Conservation (phyloP, 2,888 invertebrate species). For the Nymphalis urticae region DNA sequence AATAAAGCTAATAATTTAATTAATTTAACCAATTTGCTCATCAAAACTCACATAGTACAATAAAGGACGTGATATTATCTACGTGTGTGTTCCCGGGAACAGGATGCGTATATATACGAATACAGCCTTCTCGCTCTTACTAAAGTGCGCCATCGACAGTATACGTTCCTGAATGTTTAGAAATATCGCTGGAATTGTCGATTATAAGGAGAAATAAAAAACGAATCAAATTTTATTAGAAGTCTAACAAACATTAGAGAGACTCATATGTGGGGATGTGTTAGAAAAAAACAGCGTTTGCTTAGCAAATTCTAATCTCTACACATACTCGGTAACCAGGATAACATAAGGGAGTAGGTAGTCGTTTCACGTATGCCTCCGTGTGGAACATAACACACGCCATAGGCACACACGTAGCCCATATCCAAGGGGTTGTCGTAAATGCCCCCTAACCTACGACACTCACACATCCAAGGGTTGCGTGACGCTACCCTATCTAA, state of each 20-base stretch:
- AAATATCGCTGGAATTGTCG: conserved; percentile 2
- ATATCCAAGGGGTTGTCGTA: conserved; percentile 71
- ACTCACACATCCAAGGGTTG: conserved; percentile 50
- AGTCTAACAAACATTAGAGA: conserved; percentile 47
- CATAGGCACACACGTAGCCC: conserved; percentile 72
- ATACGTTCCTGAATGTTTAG: conserved; percentile 17
- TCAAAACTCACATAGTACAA: conserved; percentile 17
- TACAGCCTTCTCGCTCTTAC: conserved; percentile 31
- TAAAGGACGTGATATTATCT: conserved; percentile 23
- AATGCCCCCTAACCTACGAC: conserved; percentile 64
- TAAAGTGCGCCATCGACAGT: conserved; percentile 37
- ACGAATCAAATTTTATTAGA: conserved; percentile 48
- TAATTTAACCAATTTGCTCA: conserved; percentile 9
- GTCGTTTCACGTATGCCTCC: conserved; percentile 67
- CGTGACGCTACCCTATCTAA: conserved; percentile 60
- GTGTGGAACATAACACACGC: conserved; percentile 65
- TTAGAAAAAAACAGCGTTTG: conserved; percentile 78
- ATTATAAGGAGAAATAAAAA: background rate
- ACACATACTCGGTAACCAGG: conserved; percentile 79
- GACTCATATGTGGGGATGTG: conserved; percentile 54
- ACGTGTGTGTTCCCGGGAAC: conserved; percentile 42
- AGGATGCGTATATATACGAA: conserved; percentile 13
- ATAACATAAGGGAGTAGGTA: conserved; percentile 63
- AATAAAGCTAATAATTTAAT: background rate
- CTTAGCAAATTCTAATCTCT: conserved; percentile 82